Evolutionary conservation across 2,113 vertebrate genomes (phyloP).

Genomic region (Silurus asotus): DNA sequence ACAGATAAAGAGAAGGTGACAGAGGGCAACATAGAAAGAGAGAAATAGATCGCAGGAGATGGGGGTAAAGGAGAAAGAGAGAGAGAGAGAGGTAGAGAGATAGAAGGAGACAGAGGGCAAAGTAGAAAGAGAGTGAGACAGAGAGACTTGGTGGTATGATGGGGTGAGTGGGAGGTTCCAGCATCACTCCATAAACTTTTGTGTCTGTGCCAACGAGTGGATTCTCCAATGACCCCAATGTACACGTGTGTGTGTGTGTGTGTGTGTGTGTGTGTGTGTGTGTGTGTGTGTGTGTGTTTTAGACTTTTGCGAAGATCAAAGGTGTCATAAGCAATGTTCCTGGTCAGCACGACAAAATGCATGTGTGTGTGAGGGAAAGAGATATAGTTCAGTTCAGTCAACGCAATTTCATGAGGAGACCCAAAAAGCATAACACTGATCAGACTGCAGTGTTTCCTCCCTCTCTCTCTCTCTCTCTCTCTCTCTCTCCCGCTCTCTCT

Average conservation of each 20-base stretch:
- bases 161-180: conserved; percentile 59
- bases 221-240: background rate
- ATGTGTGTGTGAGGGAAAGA: background rate
- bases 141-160: conserved; percentile 52
- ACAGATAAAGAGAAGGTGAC: background rate
- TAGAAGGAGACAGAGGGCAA: background rate
- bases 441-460: background rate
- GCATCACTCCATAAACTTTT: conserved; percentile 24
- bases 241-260: background rate
- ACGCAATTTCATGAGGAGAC: conserved; percentile 19
- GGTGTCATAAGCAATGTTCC: background rate
- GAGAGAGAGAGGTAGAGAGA: background rate
- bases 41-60: background rate
- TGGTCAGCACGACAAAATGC: background rate
- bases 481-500: background rate
- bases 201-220: background rate
- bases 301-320: background rate
- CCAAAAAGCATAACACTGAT: conserved; percentile 13
- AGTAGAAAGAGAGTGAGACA: background rate
- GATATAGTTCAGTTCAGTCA: background rate
- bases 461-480: background rate
- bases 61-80: background rate
- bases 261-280: background rate
- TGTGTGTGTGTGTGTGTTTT: background rate
- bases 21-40: background rate